Conservation (phyloP, 2,797 vertebrate species). For the Gymnocypris eckloni region DNA sequence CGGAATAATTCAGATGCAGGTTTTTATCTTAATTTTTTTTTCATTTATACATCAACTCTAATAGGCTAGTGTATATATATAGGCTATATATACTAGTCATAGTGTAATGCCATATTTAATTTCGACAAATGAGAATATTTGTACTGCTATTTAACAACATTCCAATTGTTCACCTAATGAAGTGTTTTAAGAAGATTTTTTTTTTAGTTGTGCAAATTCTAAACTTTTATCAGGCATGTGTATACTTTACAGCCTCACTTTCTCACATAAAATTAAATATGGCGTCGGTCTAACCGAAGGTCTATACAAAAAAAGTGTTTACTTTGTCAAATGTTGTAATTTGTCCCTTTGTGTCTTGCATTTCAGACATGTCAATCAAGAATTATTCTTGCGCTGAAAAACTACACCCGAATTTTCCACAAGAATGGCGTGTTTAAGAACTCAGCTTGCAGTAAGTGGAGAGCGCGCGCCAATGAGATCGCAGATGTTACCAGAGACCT, state of each 20-base stretch:
- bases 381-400: slow-evolving; percentile 65
- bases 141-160: neutral
- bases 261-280: neutral
- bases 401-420: slow-evolving; percentile 64
- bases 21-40: neutral
- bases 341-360: slow-evolving; percentile 18
- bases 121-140: neutral
- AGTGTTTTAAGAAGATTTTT: neutral
- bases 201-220: neutral
- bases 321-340: neutral
- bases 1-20: neutral
- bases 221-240: neutral
- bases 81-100: no score
- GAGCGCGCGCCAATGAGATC: slow-evolving; percentile 40
- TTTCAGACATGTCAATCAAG: slow-evolving; percentile 72
- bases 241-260: neutral
- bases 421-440: slow-evolving; percentile 46
- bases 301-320: neutral
- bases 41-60: neutral
- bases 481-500: slow-evolving; percentile 17
- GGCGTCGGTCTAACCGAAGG: neutral
- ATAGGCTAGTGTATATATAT: no score
- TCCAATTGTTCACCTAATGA: neutral
- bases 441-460: slow-evolving; percentile 46
- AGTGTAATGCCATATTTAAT: neutral